Base-by-base conservation (phyloP, 2,797 vertebrate genomes). In the Coregonus suidteri region DNA sequence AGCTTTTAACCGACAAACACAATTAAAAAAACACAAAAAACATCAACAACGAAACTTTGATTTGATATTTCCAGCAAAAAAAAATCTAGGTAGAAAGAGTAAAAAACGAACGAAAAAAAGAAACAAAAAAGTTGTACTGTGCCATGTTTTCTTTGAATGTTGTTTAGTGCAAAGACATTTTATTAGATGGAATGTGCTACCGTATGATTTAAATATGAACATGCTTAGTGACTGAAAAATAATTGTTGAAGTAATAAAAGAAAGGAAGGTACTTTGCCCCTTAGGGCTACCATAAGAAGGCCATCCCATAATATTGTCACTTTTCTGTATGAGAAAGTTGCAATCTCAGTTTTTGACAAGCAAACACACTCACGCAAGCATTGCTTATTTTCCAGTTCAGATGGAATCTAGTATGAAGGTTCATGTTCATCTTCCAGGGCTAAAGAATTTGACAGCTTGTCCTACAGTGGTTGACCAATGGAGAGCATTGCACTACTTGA, bases 141-240 rank as follows among this genome's bases (percentile, higher is more conserved):
- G 96, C 95, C 95, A 97, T 96, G 95, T 96, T 97, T 97, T 93
- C 94, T 96, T 96, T 96, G 94, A 87, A 96, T 97, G 95, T 97
- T 93, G 95, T 96, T 96, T 94, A 95, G 96, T 97, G 95, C 89
- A 84, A 87, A 95, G 91, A 94, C 90, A 88, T 95, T 96, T 93
- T 93, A 90, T 96, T 95, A 93, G 93, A 92, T 95, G 92, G 92
- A 94, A 92, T 93, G 93, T 95, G 92, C 91, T 94, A 87, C 85
- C 83, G 76, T 91, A 88, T 93, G 90, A 90, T 94, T 93, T 94
- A 93, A 93, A 94, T 94, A 95, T 95, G 93, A 91, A 92, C 90
- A 91, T 93, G 93, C 92, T 90, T 93, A 83, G 92, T 91, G 93
- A 95, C 93, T 94, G 93, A 93, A 93, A 87, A 86, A 71, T 85